Conservation (phyloP, 2,113 vertebrate genomes). For the Hypomesus transpacificus region DNA sequence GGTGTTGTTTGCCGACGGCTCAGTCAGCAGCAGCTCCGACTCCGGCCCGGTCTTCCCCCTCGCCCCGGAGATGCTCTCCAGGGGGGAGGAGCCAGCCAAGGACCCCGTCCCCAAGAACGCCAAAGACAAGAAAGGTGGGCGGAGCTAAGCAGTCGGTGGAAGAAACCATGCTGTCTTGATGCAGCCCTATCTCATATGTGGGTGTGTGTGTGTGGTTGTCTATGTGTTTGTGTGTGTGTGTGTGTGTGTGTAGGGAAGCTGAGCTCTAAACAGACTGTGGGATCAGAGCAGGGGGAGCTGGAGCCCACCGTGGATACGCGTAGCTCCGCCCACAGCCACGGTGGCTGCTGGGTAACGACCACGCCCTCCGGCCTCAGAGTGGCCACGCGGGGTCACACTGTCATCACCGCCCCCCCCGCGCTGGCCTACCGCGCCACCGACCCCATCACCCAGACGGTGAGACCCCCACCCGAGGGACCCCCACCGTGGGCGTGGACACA, state of each 20-base stretch:
- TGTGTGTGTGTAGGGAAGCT: constrained; percentile 41
- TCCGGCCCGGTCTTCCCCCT: constrained; percentile 72
- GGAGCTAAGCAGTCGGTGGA: not conserved
- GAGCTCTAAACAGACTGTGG: constrained; percentile 9
- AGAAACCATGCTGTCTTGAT: not conserved
- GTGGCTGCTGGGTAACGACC: constrained; percentile 84
- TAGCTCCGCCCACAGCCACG: constrained; percentile 15
- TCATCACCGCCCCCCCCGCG: constrained; percentile 60
- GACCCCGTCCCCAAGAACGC: constrained; percentile 45
- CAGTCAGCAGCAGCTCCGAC: constrained; percentile 79
- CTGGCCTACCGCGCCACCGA: constrained; percentile 77
- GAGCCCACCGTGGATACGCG: constrained; percentile 5
- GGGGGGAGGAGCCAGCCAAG: constrained; percentile 12
- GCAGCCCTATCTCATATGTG: not conserved
- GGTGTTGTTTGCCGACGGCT: constrained; percentile 88
- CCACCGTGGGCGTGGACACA: too few species aligned
- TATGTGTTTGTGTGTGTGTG: not conserved
- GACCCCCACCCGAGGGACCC: constrained; percentile 19
- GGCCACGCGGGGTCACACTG: constrained; percentile 71
- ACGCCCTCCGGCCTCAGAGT: constrained; percentile 77
- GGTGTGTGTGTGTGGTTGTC: not conserved
- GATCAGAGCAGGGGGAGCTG: constrained; percentile 49
- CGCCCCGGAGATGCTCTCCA: constrained; percentile 10
- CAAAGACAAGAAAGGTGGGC: constrained; percentile 69
- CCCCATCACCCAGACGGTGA: constrained; percentile 79